phyloP scores from a whole-genome alignment of 2,888 invertebrate species.

The Cremastinae sp. region DNA sequence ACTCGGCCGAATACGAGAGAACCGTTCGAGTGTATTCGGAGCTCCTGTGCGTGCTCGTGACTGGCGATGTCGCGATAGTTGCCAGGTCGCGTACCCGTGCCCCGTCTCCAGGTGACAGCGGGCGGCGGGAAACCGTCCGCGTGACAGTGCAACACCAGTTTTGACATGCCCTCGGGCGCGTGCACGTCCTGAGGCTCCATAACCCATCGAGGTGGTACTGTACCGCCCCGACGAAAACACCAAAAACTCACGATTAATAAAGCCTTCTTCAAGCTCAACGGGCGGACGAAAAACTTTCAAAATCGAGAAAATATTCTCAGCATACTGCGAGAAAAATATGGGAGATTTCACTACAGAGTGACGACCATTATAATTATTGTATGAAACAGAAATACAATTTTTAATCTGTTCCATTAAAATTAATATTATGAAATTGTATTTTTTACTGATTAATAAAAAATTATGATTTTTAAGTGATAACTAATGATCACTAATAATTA shows the following conservation, averaged over 20 bases:
- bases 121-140: conserved; percentile 96
- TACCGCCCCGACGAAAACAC: conserved; percentile 26
- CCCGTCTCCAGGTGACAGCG: conserved; percentile 93
- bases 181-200: conserved; percentile 92
- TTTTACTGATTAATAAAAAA: too few relatives aligned
- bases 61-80: conserved; percentile 77
- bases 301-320: too few relatives aligned
- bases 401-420: too few relatives aligned
- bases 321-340: too few relatives aligned
- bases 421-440: too few relatives aligned
- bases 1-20: conserved; percentile 91
- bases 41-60: conserved; percentile 76
- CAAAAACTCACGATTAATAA: conserved; percentile 12
- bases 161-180: conserved; percentile 79
- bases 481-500: too few relatives aligned
- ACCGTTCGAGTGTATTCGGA: conserved; percentile 87
- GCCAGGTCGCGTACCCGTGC: conserved; percentile 85
- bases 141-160: conserved; percentile 89
- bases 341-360: too few relatives aligned
- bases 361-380: too few relatives aligned
- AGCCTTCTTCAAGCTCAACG: too few relatives aligned
- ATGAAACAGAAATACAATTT: too few relatives aligned
- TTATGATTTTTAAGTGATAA: too few relatives aligned
- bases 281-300: neutral
- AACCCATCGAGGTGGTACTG: conserved; percentile 95